Percentiles rank a stretch among this genome's conserved stretches.
Evolutionary conservation across 2,888 invertebrate genomes (phyloP).

Genomic region (Andrena flavipes): DNA sequence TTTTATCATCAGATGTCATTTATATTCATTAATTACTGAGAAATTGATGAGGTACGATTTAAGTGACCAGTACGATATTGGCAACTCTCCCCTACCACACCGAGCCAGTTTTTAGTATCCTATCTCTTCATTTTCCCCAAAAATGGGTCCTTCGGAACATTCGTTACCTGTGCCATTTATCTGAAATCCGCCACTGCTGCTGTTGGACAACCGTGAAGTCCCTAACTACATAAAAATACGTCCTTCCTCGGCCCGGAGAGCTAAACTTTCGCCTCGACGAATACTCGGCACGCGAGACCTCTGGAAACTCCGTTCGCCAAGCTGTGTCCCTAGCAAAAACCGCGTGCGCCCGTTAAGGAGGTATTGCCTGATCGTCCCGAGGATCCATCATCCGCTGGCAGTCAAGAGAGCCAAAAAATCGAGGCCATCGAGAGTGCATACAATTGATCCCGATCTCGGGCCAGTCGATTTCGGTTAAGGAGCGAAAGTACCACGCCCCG

Average conservation of each 20-base stretch:
- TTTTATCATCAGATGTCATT: too few relatives aligned
- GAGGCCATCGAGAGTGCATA: conserved; percentile 6
- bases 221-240: background rate
- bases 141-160: too few relatives aligned
- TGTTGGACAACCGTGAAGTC: background rate
- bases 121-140: too few relatives aligned
- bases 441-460: conserved; percentile 29
- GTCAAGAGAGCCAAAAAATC: conserved; percentile 15
- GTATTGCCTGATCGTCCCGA: background rate
- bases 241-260: background rate
- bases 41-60: too few relatives aligned
- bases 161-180: too few relatives aligned
- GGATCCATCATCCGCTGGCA: background rate
- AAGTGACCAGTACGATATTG: too few relatives aligned
- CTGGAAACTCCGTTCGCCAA: background rate
- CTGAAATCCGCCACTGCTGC: too few relatives aligned
- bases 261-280: background rate
- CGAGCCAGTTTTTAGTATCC: too few relatives aligned
- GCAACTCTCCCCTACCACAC: too few relatives aligned
- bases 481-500: conserved; percentile 71
- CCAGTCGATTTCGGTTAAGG: conserved; percentile 60
- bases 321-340: background rate
- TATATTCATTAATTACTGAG: too few relatives aligned
- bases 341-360: background rate
- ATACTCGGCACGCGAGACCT: background rate